These are phyloP conservation scores for Diorhabda carinulata DNA, from an alignment of 1,140 invertebrate species.

Conservation along the genomic window DNA sequence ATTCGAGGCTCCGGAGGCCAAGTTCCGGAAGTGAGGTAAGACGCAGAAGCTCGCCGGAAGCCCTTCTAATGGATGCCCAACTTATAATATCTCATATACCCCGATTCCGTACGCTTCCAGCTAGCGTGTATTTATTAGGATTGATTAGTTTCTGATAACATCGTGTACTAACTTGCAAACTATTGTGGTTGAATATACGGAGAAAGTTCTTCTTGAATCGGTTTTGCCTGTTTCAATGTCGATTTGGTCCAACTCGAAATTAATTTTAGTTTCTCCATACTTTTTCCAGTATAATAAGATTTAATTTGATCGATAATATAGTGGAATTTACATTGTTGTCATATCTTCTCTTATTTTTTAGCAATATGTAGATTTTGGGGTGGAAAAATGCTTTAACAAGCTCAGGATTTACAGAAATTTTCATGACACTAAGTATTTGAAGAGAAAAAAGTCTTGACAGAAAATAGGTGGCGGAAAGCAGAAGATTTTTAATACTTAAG, in stretches of 20 bases:
- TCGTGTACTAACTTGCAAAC: conserved; percentile 8
- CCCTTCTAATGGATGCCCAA: conserved; percentile 44
- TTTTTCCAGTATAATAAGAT: no score
- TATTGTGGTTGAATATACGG: not conserved
- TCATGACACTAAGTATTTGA: no score
- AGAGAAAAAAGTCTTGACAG: no score
- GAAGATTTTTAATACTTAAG: no score
- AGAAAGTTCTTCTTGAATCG: not conserved
- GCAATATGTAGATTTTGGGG: no score
- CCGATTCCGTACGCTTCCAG: conserved; percentile 16
- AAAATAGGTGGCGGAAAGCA: no score
- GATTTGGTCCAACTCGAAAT: not conserved
- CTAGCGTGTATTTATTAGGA: conserved; percentile 40
- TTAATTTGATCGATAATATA: no score
- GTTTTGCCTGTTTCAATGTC: not conserved
- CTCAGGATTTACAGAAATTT: no score
- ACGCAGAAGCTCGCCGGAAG: conserved; percentile 42
- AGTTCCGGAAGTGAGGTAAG: conserved; percentile 45
- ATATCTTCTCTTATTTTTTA: not conserved
- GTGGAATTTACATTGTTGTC: conserved; percentile 4
- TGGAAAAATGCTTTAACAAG: no score
- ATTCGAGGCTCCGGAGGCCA: conserved; percentile 42
- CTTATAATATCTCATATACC: conserved; percentile 30
- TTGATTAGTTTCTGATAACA: conserved; percentile 43
- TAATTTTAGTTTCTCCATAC: no score